These are phyloP conservation scores for Liparis tanakae DNA, from an alignment of 2,797 vertebrate species.

Conservation along the genomic window DNA sequence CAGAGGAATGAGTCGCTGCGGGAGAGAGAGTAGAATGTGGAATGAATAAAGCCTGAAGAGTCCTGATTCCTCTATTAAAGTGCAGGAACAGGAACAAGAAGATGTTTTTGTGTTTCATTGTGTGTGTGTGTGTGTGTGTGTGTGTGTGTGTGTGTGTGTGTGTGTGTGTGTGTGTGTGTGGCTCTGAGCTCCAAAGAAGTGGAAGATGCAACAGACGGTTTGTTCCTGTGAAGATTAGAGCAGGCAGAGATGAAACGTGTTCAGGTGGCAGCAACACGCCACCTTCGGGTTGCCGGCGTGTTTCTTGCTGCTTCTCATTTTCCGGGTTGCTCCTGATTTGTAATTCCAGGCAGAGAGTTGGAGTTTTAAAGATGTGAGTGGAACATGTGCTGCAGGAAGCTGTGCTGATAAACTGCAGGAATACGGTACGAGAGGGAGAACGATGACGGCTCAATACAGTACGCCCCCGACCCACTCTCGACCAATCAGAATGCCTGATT, in stretches of 20 bases:
- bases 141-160: too few species aligned
- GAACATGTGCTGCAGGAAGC: not conserved
- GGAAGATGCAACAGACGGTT: not conserved
- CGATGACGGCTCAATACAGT: too few species aligned
- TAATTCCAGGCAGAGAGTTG: not conserved
- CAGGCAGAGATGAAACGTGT: not conserved
- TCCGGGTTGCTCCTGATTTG: conserved; percentile 1
- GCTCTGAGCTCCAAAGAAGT: not conserved
- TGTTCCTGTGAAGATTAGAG: not conserved
- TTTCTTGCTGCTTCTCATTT: conserved; percentile 4
- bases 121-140: too few species aligned
- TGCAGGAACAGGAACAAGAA: not conserved
- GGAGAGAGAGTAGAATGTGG: not conserved
- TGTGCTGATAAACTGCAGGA: not conserved
- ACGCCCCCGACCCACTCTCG: too few species aligned
- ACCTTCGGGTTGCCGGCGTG: too few species aligned
- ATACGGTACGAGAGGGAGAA: too few species aligned
- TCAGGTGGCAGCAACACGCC: too few species aligned
- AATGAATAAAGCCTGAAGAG: not conserved
- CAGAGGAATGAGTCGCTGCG: not conserved
- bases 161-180: too few species aligned
- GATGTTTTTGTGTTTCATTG: not conserved
- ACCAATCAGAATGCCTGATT: too few species aligned
- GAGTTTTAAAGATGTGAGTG: not conserved
- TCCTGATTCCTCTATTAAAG: not conserved